Conservation (phyloP, 2,888 invertebrate genomes). For the Blastobasis adustella region DNA sequence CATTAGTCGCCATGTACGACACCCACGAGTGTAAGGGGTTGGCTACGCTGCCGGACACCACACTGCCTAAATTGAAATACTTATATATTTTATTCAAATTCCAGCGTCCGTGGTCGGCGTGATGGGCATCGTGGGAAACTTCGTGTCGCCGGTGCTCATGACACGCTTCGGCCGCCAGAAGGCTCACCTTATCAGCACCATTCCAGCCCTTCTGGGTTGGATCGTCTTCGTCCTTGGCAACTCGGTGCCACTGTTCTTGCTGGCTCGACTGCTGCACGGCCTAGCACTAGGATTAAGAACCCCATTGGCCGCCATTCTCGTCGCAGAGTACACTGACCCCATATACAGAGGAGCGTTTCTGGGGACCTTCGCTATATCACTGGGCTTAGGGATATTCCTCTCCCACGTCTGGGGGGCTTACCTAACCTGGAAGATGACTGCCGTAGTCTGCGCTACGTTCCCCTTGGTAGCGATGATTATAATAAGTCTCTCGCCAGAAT, state of each 20-base stretch:
- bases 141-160: conserved; percentile 68
- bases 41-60: neutral
- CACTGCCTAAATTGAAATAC: neutral
- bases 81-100: conserved; percentile 17
- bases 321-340: conserved; percentile 76
- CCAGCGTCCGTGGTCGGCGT: conserved; percentile 61
- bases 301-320: conserved; percentile 69
- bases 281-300: conserved; percentile 71
- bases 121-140: conserved; percentile 67
- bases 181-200: conserved; percentile 64
- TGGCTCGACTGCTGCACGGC: conserved; percentile 63
- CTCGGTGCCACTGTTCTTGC: conserved; percentile 52
- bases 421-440: conserved; percentile 75
- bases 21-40: too few species aligned
- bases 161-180: conserved; percentile 75
- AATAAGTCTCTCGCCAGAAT: conserved; percentile 74
- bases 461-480: conserved; percentile 65
- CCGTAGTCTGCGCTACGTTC: conserved; percentile 66
- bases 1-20: too few species aligned
- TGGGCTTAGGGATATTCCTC: conserved; percentile 77
- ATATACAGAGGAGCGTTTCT: conserved; percentile 77
- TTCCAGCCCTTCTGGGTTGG: conserved; percentile 69
- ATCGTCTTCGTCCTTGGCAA: conserved; percentile 56
- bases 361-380: conserved; percentile 76
- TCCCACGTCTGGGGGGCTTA: conserved; percentile 79